A percentile compares a stretch with the other conserved stretches of the same genome.
phyloP scores from a whole-genome alignment of 2,888 invertebrate genomes.

The Sinodicranocentrus sp. region DNA sequence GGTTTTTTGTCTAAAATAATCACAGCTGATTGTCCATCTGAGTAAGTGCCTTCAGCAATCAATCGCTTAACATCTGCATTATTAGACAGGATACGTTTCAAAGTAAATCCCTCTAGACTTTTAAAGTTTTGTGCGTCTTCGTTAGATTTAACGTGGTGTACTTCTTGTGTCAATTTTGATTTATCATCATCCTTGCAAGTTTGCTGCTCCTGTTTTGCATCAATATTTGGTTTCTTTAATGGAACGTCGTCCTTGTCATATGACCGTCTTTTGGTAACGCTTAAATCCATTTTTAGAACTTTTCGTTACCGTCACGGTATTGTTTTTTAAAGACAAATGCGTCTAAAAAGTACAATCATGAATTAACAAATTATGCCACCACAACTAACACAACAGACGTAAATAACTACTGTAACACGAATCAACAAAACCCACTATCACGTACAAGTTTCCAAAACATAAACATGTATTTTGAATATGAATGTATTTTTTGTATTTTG shows the following conservation, averaged over 20 bases:
- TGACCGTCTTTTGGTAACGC: slow-evolving; percentile 42
- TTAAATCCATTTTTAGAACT: slow-evolving; percentile 62
- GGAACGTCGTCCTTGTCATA: slow-evolving; percentile 18
- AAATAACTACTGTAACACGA: too few relatives aligned
- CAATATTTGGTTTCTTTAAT: slow-evolving; percentile 47
- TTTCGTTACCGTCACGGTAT: too few relatives aligned
- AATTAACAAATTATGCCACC: too few relatives aligned
- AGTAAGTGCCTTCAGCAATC: slow-evolving; percentile 85
- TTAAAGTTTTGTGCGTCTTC: slow-evolving; percentile 27
- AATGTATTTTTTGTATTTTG: too few relatives aligned
- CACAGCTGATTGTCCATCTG: slow-evolving; percentile 83
- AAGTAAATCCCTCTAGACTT: slow-evolving; percentile 81
- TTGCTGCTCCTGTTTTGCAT: slow-evolving; percentile 35
- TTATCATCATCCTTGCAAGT: slow-evolving; percentile 2
- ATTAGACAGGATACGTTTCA: slow-evolving; percentile 85
- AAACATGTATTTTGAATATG: too few relatives aligned
- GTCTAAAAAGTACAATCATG: too few relatives aligned
- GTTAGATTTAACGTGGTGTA: too few relatives aligned
- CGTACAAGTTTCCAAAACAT: too few relatives aligned
- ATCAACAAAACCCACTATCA: too few relatives aligned
- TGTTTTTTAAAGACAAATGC: too few relatives aligned
- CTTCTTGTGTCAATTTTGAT: neutral
- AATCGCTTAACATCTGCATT: slow-evolving; percentile 86
- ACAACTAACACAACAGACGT: too few relatives aligned
- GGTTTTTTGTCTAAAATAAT: slow-evolving; percentile 90